Percentiles rank a stretch among this genome's conserved stretches.
Conservation (phyloP, 2,888 invertebrate species). For the Aromia moschata region DNA sequence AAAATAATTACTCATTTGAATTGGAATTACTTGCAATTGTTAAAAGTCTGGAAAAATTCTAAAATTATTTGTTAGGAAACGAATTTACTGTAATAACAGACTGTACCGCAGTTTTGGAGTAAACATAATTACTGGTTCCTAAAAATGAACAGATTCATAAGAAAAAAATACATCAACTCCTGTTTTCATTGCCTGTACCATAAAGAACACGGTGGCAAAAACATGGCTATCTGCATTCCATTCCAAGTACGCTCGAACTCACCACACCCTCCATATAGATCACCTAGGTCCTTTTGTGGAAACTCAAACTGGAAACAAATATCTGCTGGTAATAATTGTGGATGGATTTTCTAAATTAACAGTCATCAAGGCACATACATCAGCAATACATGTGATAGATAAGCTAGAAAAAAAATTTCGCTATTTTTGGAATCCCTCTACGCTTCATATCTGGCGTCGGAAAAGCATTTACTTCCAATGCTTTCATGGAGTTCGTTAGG, state of each 20-base stretch:
- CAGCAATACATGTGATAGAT: neutral
- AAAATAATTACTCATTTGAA: conserved; percentile 31
- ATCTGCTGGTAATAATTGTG: neutral
- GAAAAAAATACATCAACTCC: neutral
- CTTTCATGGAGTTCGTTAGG: neutral
- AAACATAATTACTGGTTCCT: too few relatives aligned
- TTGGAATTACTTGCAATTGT: conserved; percentile 32
- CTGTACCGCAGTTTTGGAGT: conserved; percentile 26
- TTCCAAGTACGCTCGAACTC: neutral
- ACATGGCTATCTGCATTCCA: neutral
- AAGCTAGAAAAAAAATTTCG: neutral
- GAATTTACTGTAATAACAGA: conserved; percentile 28
- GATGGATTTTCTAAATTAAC: neutral
- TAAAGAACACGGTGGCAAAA: neutral
- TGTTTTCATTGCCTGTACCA: neutral
- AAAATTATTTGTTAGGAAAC: conserved; percentile 22
- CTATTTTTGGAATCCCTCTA: neutral
- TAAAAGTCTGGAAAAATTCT: conserved; percentile 28
- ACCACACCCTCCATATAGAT: neutral
- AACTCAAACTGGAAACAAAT: neutral
- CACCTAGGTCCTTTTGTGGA: neutral
- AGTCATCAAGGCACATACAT: neutral
- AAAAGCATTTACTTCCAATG: neutral
- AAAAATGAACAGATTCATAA: neutral
- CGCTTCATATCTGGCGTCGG: neutral